Conservation (phyloP, 2,113 vertebrate genomes). For the Ceyx melanurus region DNA sequence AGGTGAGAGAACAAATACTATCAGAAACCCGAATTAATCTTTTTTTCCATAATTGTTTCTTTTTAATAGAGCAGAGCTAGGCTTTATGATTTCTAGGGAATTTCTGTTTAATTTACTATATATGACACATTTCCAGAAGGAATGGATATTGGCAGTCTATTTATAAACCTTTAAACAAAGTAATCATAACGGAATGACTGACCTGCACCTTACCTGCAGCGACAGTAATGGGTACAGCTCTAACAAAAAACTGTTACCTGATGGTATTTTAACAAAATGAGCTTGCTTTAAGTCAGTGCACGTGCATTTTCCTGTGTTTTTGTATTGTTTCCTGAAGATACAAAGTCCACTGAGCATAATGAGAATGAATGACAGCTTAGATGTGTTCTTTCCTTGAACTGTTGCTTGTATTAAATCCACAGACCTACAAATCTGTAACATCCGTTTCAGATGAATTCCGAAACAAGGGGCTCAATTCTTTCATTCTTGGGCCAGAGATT, state of each 20-base stretch:
- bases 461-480: slow-evolving; percentile 67
- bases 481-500: slow-evolving; percentile 76
- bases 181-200: not conserved
- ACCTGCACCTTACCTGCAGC: not conserved
- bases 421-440: slow-evolving; percentile 71
- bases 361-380: slow-evolving; percentile 56
- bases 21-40: not conserved
- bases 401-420: slow-evolving; percentile 67
- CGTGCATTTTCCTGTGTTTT: slow-evolving; percentile 37
- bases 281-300: not conserved
- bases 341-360: slow-evolving; percentile 14
- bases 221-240: not conserved
- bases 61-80: not conserved
- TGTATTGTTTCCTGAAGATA: slow-evolving; percentile 14
- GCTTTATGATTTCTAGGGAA: slow-evolving; percentile 22
- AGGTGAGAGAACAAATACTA: not conserved
- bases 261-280: not conserved
- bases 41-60: slow-evolving; percentile 18
- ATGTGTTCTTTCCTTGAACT: slow-evolving; percentile 65
- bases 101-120: not conserved
- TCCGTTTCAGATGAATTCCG: slow-evolving; percentile 71
- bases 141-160: not conserved
- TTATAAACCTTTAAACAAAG: slow-evolving; percentile 20
- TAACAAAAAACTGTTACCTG: not conserved
- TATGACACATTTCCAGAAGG: not conserved